Conservation (phyloP, 2,113 vertebrate genomes). For the Engystomops pustulosus region DNA sequence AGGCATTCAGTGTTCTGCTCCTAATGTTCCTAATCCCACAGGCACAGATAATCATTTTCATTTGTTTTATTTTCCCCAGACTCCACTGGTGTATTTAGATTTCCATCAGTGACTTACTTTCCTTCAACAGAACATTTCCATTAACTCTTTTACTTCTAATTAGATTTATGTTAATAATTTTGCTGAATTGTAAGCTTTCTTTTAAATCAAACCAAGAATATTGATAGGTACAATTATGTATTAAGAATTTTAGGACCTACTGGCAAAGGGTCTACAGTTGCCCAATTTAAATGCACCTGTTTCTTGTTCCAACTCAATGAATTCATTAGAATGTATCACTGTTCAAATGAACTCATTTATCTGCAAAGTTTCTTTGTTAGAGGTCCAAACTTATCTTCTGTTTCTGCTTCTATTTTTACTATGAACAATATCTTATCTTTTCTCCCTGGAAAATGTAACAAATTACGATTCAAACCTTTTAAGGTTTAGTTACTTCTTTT, state of each 20-base stretch:
- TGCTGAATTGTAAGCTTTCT: not conserved
- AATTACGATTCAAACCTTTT: not conserved
- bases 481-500: too few relatives aligned
- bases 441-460: not conserved
- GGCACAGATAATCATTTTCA: slow-evolving; percentile 53
- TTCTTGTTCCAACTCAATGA: slow-evolving; percentile 41
- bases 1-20: slow-evolving; percentile 45
- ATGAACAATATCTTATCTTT: not conserved
- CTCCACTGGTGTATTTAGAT: slow-evolving; percentile 39
- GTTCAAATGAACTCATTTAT: slow-evolving; percentile 37
- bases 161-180: not conserved
- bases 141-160: slow-evolving; percentile 44
- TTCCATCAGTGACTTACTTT: slow-evolving; percentile 38
- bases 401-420: not conserved
- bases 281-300: slow-evolving; percentile 41
- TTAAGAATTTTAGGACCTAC: slow-evolving; percentile 28
- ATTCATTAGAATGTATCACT: not conserved
- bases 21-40: slow-evolving; percentile 52
- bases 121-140: not conserved
- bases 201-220: not conserved
- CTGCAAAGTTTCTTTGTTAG: not conserved
- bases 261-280: slow-evolving; percentile 39
- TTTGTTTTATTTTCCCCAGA: slow-evolving; percentile 49
- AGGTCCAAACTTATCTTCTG: slow-evolving; percentile 9
- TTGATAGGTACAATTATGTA: slow-evolving; percentile 13